Evolutionary conservation across 2,888 invertebrate genomes (phyloP), one percentile per base, ranked within the genome.

Genomic region (Cistogaster globosa): DNA sequence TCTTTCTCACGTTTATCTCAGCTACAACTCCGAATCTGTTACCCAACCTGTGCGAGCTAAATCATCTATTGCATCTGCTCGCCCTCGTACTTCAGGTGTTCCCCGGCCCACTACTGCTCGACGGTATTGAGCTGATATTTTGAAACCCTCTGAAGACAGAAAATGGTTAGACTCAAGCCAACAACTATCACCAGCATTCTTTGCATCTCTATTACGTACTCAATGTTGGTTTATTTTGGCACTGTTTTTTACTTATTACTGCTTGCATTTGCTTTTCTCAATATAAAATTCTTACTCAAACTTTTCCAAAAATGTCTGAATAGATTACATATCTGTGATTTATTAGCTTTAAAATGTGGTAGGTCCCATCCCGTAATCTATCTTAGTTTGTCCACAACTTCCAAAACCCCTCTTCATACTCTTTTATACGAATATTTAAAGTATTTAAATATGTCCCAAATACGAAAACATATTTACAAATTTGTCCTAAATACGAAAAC

Each of bases 1-100:
- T 89, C 92, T 96, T 60, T 95, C 95, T 0, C 94, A 95, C 88
- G 94, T 95, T 11, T 96, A 95, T 92, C 92, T 95, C 48, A 94
- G 95, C 38, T 96, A 96, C 88, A 94, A 94, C 74, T 93, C 91
- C 2, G 93, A 94, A 63, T 93, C 93, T n/a, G 93, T 94, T 0
- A 93, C 93, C 89, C 95, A 93, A 92, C 94, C 92, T 89, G 94
- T 87, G 90, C 94, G 87, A 89, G 92, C 91, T 90, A 95, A 93
- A 92, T 95, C 92, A 86, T 82, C 85, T 9, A 82, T 85, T 58
- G 85, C 85, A 36, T 95, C 92, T 86, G 93, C 91, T 53, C 93
- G 89, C 91, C 93, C 93, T 45, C 92, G 94, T 83, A 93, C 93
- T 20, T 94, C 94, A 0, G 94, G 94, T 9, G 91, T 91, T 2